A percentile compares a stretch with the other conserved stretches of the same genome.
These are phyloP conservation scores for Peromyscus nudipes DNA, from an alignment of 2,797 vertebrate species.

Conservation along the genomic window DNA sequence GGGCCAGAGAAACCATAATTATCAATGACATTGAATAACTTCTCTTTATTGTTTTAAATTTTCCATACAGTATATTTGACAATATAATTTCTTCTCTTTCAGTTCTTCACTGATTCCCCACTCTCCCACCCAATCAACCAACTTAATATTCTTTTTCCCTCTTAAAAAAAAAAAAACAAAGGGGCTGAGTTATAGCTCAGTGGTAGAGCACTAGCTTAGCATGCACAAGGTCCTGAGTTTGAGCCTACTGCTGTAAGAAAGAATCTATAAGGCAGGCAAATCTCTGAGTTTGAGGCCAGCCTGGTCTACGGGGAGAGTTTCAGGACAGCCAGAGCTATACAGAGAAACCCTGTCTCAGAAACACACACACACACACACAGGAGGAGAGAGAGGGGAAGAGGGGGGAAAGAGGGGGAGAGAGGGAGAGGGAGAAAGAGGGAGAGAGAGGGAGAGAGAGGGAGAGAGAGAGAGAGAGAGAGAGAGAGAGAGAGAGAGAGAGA, in stretches of 20 bases:
- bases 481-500: background rate
- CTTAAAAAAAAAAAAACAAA: background rate
- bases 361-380: background rate
- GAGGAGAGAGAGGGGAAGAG: too few species aligned
- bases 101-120: background rate
- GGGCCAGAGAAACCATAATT: background rate
- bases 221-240: background rate
- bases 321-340: background rate
- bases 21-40: background rate
- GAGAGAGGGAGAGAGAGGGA: too few species aligned
- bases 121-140: background rate
- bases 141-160: background rate
- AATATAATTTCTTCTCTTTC: background rate
- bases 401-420: too few species aligned
- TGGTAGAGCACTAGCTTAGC: background rate
- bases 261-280: background rate
- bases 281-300: background rate
- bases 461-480: too few species aligned
- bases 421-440: too few species aligned
- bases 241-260: background rate
- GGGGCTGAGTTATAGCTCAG: background rate
- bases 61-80: background rate
- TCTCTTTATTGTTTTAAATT: background rate
- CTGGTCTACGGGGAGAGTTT: background rate
- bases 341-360: background rate